Conservation (phyloP, 2,888 invertebrate species). For the Nymphalis c-album region DNA sequence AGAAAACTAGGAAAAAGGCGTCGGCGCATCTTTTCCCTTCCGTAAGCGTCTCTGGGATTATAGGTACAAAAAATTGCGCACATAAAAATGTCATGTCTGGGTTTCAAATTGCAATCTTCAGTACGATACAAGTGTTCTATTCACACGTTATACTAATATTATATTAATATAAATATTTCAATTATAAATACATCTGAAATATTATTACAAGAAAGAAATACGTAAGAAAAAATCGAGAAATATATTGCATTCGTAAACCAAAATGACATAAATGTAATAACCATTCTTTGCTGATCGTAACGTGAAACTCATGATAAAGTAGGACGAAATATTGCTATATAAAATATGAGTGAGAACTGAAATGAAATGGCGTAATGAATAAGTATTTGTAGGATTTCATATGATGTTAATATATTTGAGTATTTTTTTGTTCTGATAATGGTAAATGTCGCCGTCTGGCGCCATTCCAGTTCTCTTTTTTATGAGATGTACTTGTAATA, state of each 20-base stretch:
- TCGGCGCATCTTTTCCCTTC: no score
- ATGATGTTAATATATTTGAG: background rate
- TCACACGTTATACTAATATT: no score
- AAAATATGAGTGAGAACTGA: constrained; percentile 2
- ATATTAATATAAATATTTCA: background rate
- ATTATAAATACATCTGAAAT: constrained; percentile 1
- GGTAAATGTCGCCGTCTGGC: no score
- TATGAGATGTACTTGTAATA: no score
- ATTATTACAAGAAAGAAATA: constrained; percentile 19
- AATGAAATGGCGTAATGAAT: background rate
- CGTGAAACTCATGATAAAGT: constrained; percentile 15
- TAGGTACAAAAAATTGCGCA: no score
- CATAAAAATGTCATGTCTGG: no score
- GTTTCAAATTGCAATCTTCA: no score
- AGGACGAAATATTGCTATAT: constrained; percentile 1
- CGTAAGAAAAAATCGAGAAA: constrained; percentile 15
- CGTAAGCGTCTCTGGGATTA: no score
- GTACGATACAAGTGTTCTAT: no score
- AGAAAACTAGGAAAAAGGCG: no score
- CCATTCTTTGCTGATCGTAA: constrained; percentile 24
- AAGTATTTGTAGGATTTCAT: background rate
- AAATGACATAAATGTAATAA: constrained; percentile 30
- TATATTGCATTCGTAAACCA: constrained; percentile 31
- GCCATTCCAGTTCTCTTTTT: no score
- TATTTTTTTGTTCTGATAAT: no score